Evolutionary conservation across 2,113 vertebrate species (phyloP).

Genomic region (Chamaea fasciata): DNA sequence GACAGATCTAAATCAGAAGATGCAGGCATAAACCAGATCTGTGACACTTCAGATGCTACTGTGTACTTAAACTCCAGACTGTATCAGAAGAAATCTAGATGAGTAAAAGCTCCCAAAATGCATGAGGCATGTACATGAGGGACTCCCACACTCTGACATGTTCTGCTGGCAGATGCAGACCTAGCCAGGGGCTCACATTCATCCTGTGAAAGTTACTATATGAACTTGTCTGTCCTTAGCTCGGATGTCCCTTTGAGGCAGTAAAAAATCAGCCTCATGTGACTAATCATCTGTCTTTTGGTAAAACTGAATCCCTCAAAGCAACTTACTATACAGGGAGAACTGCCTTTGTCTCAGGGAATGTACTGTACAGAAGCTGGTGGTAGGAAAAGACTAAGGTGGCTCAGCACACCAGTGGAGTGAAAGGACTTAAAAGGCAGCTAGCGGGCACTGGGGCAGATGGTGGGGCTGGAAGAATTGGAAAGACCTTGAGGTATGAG

Average conservation of each 20-base stretch:
- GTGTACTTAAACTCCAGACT: not conserved
- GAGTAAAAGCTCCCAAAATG: not conserved
- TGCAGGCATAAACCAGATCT: not conserved
- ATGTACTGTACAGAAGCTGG: not conserved
- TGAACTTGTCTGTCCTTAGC: not conserved
- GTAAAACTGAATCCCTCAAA: not conserved
- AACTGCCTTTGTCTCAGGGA: not conserved
- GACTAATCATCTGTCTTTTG: not conserved
- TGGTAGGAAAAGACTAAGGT: not conserved
- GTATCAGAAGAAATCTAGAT: not conserved
- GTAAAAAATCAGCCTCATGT: not conserved
- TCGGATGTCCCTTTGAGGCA: not conserved
- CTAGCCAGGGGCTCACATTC: not conserved
- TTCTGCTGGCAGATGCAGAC: not conserved
- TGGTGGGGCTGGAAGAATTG: not conserved
- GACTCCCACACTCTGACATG: not conserved
- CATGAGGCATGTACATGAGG: not conserved
- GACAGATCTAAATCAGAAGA: not conserved
- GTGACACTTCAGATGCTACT: not conserved
- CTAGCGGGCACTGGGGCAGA: not conserved
- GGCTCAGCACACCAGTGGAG: not conserved
- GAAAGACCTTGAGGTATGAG: not conserved
- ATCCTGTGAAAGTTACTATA: not conserved
- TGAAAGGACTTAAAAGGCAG: not conserved
- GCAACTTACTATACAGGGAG: not conserved